Base-by-base conservation (phyloP, 2,797 vertebrate species). In the Gobio occitaniae region DNA sequence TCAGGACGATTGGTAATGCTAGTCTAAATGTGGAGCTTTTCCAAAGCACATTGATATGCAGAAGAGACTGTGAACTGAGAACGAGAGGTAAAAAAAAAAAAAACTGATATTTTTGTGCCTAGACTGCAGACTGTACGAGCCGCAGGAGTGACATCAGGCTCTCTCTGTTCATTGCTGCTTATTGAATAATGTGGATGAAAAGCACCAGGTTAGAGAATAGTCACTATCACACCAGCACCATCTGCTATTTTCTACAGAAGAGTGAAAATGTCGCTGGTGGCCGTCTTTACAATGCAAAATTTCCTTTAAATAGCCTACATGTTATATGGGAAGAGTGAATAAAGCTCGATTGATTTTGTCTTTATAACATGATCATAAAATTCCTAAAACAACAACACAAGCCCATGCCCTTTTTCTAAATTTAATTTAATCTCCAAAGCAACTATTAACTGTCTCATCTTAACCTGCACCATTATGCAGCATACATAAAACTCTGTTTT, bases 1-100 rank as follows among this genome's bases (percentile, higher is more conserved):
- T 92, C 90, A 88, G 71, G 77, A 85, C 83, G 86, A 93, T 94
- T 91, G 75, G 89, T 86, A 91, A 91, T 86, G 84, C 89, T 78
- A 65, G 54, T 84, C 75, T 86, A 82, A 88, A 86, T 72, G 54
- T 78, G 69, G 63, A 83, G 56, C 89, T 65, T 21, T 77, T 76
- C 65, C 70, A 63, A 70, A 61, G 77, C 76, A 72, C 52, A 72
- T 82, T 87, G 59, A 84, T 82, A 76, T 82, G 77, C 81, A 61
- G 68, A 56, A 84, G 32, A 79, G 70, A 47, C 36, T 25, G 50
- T 25, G 74, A 70, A 52, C 29, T 48, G 44, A 50, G 75, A 59
- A 72, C 50, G 72, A 11, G 7, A 44, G 38, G 5, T 8, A 16
- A n/a, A 69, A 54, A 65, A 25, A n/a, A n/a, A 74, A 44, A 74